phyloP scores from a whole-genome alignment of 2,888 invertebrate species.

The Apamea sordens region DNA sequence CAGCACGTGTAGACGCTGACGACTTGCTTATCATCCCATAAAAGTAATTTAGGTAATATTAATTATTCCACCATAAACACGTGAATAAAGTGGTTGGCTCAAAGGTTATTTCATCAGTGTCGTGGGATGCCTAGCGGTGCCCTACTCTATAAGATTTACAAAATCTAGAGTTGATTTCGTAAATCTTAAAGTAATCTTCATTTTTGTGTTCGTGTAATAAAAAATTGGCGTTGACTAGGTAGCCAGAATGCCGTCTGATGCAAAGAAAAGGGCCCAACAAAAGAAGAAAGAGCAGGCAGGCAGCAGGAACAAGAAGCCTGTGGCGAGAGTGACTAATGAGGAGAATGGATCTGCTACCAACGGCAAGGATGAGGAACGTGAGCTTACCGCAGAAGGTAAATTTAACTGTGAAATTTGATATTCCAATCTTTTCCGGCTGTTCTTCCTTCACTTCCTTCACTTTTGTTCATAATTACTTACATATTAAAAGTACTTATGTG shows the following conservation, averaged over 20 bases:
- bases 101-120: slow-evolving; percentile 27
- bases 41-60: slow-evolving; percentile 77
- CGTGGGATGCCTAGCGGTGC: not conserved
- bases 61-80: slow-evolving; percentile 39
- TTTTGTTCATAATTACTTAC: too few species aligned
- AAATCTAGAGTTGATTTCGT: slow-evolving; percentile 22
- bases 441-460: too few species aligned
- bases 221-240: slow-evolving; percentile 70
- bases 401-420: slow-evolving; percentile 58
- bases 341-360: slow-evolving; percentile 89
- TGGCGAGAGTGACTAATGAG: slow-evolving; percentile 88
- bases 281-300: slow-evolving; percentile 99
- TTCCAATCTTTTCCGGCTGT: not conserved
- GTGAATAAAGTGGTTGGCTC: slow-evolving; percentile 49
- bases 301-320: slow-evolving; percentile 91
- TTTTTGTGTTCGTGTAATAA: slow-evolving; percentile 65
- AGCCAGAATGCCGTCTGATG: slow-evolving; percentile 98
- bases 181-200: slow-evolving; percentile 16
- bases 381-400: slow-evolving; percentile 93
- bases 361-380: slow-evolving; percentile 90
- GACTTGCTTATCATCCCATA: slow-evolving; percentile 79
- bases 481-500: not conserved
- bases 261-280: slow-evolving; percentile 99
- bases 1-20: slow-evolving; percentile 89
- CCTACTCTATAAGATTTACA: slow-evolving; percentile 7